These are phyloP conservation scores for Greenwoodochromis staneri DNA, from an alignment of 2,113 vertebrate species.

Conservation along the genomic window DNA sequence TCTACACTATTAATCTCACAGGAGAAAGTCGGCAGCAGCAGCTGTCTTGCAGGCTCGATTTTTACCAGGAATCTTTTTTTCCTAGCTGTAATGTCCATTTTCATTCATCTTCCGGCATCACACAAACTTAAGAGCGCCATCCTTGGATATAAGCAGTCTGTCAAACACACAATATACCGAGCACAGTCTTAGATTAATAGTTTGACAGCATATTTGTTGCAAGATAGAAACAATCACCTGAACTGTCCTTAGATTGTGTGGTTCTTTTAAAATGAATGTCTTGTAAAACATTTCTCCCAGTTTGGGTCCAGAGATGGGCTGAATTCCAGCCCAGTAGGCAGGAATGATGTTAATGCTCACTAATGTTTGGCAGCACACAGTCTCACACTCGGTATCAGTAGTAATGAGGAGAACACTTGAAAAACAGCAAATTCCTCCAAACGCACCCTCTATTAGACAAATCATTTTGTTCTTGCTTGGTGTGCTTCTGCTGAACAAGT, in stretches of 20 bases:
- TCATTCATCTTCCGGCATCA: not conserved
- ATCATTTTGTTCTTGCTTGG: conserved; percentile 6
- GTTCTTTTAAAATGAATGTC: conserved; percentile 13
- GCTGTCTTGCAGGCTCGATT: not conserved
- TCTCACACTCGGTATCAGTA: not conserved
- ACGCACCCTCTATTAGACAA: conserved; percentile 11
- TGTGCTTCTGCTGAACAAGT: not conserved
- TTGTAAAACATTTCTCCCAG: not conserved
- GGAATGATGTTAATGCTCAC: conserved; percentile 43
- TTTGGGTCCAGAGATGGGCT: not conserved
- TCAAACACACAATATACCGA: not conserved
- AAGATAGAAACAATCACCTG: not conserved
- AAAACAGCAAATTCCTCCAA: conserved; percentile 44
- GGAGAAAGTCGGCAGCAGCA: conserved; percentile 28
- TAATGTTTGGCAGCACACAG: conserved; percentile 47
- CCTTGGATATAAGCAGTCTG: not conserved
- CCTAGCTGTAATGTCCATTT: not conserved
- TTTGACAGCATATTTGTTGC: not conserved
- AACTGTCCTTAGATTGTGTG: not conserved
- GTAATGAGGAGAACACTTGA: conserved; percentile 50
- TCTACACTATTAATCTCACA: conserved; percentile 24
- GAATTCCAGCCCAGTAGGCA: conserved; percentile 29
- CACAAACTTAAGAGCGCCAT: not conserved
- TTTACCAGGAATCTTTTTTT: not conserved
- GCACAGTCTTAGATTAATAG: not conserved